Evolutionary conservation across 1,140 invertebrate species (phyloP).

Genomic region (Ectropis grisescens): DNA sequence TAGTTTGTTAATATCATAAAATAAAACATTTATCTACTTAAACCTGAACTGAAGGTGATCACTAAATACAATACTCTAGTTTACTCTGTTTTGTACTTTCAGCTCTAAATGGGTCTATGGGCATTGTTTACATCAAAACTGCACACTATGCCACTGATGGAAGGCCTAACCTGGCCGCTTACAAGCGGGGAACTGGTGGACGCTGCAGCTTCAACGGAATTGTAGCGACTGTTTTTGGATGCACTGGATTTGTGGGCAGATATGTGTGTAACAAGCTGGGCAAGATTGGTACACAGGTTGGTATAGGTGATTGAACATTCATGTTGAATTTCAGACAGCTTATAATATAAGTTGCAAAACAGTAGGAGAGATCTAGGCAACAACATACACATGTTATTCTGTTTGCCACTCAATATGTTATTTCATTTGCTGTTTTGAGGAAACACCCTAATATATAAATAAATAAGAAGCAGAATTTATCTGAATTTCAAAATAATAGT

Average conservation of each 20-base stretch:
- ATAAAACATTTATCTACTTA: too few species aligned
- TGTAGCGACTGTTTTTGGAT: constrained; percentile 97
- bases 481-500: too few species aligned
- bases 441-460: too few species aligned
- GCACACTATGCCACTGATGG: constrained; percentile 44
- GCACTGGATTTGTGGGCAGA: constrained; percentile 88
- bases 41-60: too few species aligned
- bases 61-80: too few species aligned
- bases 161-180: constrained; percentile 46
- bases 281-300: constrained; percentile 86
- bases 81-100: constrained; percentile 9
- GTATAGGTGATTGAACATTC: too few species aligned
- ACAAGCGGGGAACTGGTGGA: constrained; percentile 91
- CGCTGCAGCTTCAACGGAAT: constrained; percentile 96
- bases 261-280: constrained; percentile 91
- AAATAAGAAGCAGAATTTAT: too few species aligned
- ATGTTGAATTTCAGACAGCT: not conserved
- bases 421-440: too few species aligned
- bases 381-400: too few species aligned
- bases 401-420: too few species aligned
- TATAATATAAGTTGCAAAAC: constrained; percentile 1
- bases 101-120: constrained; percentile 47
- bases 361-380: too few species aligned
- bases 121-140: constrained; percentile 53
- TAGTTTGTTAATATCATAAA: too few species aligned